phyloP scores from a whole-genome alignment of 2,888 invertebrate species.

The Tenodera sinensis region DNA sequence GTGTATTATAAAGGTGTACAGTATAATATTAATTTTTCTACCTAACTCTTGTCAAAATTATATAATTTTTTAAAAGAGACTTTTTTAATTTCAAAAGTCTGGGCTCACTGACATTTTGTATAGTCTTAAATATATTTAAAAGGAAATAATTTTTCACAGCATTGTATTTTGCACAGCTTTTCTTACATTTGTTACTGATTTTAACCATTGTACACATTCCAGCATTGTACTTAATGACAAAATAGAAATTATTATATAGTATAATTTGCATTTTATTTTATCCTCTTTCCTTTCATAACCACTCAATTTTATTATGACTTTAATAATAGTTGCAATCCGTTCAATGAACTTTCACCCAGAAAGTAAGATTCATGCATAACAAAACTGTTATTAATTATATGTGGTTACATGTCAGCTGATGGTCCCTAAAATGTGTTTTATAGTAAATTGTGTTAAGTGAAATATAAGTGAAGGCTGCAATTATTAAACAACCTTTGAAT shows the following conservation, averaged over 20 bases:
- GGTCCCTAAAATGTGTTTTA: too few relatives aligned
- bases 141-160: background rate
- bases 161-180: background rate
- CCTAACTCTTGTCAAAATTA: background rate
- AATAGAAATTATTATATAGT: background rate
- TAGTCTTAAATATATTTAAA: background rate
- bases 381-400: too few relatives aligned
- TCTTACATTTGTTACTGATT: constrained; percentile 5
- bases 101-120: background rate
- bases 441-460: too few relatives aligned
- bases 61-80: background rate
- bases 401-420: too few relatives aligned
- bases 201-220: background rate
- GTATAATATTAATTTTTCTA: background rate
- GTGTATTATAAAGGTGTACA: background rate
- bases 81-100: background rate
- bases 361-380: too few relatives aligned
- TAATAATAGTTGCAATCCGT: too few relatives aligned
- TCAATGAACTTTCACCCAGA: too few relatives aligned
- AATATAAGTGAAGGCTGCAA: too few relatives aligned
- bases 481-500: too few relatives aligned
- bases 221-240: background rate
- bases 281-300: background rate
- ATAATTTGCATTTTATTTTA: background rate
- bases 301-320: too few relatives aligned